Percentiles rank a stretch among this genome's conserved stretches.
Conservation (phyloP, 37 sponge, comb jelly and placozoan genomes). For the Halichondria panicea region DNA sequence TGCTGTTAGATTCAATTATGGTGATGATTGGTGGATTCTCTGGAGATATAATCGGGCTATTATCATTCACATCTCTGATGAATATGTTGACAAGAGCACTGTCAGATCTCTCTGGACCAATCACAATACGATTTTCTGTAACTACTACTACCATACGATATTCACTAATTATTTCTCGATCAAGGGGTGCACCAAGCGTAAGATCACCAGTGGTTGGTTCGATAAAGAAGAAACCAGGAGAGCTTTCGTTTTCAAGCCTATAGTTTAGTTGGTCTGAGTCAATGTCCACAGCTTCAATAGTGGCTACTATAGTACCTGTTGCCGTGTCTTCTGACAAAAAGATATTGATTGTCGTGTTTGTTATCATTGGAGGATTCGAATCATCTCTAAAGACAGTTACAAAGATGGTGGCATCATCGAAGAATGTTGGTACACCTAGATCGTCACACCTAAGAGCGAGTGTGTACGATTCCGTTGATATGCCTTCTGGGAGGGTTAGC, state of each 20-base stretch:
- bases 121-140: conserved; percentile 22
- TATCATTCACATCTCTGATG: conserved; percentile 75
- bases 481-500: conserved; percentile 42
- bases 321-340: conserved; percentile 46
- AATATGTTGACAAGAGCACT: conserved; percentile 27
- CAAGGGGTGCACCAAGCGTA: conserved; percentile 26
- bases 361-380: conserved; percentile 10
- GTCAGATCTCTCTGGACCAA: conserved; percentile 24
- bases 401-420: conserved; percentile 9
- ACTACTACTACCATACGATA: conserved; percentile 59
- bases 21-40: not conserved
- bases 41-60: conserved; percentile 41
- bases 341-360: conserved; percentile 21
- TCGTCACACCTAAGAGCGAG: conserved; percentile 41
- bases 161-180: conserved; percentile 32
- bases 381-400: conserved; percentile 45
- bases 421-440: conserved; percentile 44
- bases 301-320: conserved; percentile 33
- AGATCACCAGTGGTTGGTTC: conserved; percentile 28
- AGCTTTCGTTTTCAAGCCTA: conserved; percentile 16
- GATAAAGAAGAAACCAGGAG: conserved; percentile 43
- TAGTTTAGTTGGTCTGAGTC: conserved; percentile 9
- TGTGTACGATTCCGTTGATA: not conserved
- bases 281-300: conserved; percentile 25
- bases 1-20: conserved; percentile 10